phyloP scores from a whole-genome alignment of 2,888 invertebrate genomes.

The Tenodera sinensis region DNA sequence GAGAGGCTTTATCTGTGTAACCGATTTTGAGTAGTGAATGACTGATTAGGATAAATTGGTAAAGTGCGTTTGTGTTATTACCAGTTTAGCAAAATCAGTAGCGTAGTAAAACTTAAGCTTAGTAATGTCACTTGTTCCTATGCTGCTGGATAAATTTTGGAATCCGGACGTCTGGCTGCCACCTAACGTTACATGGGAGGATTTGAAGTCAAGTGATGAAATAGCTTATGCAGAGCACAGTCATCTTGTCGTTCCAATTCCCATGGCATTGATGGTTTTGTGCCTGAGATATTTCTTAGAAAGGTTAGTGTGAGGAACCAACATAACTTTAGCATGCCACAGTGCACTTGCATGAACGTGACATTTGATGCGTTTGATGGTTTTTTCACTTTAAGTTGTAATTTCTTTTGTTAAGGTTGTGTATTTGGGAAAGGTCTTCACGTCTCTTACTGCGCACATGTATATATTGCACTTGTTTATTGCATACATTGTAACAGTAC shows the following conservation, averaged over 20 bases:
- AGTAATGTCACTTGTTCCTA: conserved; percentile 45
- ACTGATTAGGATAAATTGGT: background rate
- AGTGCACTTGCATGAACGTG: no score
- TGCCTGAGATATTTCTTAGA: conserved; percentile 73
- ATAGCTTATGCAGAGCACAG: conserved; percentile 69
- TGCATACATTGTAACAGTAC: no score
- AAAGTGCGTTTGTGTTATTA: no score
- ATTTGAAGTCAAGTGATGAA: conserved; percentile 69
- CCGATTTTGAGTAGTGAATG: background rate
- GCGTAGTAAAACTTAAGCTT: conserved; percentile 31
- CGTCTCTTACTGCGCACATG: no score
- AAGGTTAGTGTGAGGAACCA: conserved; percentile 60
- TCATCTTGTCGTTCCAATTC: conserved; percentile 72
- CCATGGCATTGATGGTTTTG: conserved; percentile 75
- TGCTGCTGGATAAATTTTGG: conserved; percentile 63
- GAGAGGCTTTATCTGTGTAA: background rate
- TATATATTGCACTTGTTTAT: no score
- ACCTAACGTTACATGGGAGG: conserved; percentile 85
- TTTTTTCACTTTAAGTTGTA: no score
- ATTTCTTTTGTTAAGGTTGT: no score
- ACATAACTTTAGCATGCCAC: no score
- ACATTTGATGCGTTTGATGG: no score
- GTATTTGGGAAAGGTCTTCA: no score
- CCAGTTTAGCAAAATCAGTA: background rate
- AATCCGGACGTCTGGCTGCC: conserved; percentile 87